A percentile compares a stretch with the other conserved stretches of the same genome.
Conservation (phyloP, 2,113 vertebrate species). For the Rhea pennata region DNA sequence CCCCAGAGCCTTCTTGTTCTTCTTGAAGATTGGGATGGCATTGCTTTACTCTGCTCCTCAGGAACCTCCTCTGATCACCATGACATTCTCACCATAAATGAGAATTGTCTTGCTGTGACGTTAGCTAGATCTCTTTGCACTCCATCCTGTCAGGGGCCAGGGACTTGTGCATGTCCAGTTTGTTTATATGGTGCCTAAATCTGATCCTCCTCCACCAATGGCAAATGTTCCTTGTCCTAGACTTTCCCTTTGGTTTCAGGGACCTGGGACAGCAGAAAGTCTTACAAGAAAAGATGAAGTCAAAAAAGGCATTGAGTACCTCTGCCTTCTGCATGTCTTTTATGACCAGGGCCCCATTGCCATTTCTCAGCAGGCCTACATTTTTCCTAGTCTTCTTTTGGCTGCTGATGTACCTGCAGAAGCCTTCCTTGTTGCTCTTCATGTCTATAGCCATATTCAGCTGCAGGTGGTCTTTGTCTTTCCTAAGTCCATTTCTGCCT, state of each 20-base stretch:
- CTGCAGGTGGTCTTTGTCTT: not conserved
- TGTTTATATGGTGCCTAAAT: not conserved
- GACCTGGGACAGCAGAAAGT: not conserved
- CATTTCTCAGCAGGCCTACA: not conserved
- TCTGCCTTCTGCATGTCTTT: not conserved
- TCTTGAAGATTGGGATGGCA: not conserved
- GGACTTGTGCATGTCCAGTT: not conserved
- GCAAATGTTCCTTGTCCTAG: not conserved
- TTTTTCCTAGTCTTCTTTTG: not conserved
- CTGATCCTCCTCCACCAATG: not conserved
- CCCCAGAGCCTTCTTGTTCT: not conserved
- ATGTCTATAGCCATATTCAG: not conserved
- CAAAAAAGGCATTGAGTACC: not conserved
- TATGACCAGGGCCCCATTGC: not conserved
- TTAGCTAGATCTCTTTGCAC: not conserved
- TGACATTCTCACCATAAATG: not conserved
- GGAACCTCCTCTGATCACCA: not conserved
- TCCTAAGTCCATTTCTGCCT: not conserved
- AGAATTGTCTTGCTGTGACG: not conserved
- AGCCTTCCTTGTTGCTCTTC: not conserved
- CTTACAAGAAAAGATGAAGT: not conserved
- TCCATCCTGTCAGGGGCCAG: too few species aligned
- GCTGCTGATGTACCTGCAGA: not conserved
- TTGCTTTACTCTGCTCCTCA: not conserved
- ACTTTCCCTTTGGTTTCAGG: not conserved